Evolutionary conservation across 2,888 invertebrate genomes (phyloP).

Genomic region (Hermodice carunculata): DNA sequence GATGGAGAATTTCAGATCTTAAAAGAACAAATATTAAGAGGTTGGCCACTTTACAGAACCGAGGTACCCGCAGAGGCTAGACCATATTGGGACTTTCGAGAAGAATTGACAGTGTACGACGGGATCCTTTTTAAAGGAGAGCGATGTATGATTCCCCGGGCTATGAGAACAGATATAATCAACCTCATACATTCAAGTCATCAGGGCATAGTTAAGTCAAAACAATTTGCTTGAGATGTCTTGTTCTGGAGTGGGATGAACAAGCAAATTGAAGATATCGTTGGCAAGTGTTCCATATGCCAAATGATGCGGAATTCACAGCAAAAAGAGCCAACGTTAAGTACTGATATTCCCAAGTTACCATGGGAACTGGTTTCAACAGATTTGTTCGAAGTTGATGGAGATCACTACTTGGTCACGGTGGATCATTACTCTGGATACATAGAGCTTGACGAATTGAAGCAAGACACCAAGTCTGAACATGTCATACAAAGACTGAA

Average conservation of each 20-base stretch:
- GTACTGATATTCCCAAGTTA: neutral
- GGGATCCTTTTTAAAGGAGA: too few species aligned
- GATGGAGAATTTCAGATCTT: neutral
- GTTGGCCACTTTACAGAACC: neutral
- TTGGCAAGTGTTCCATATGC: neutral
- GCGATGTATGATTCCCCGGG: neutral
- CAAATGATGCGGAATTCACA: neutral
- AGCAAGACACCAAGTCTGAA: neutral
- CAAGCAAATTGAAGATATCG: constrained; percentile 12
- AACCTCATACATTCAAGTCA: neutral
- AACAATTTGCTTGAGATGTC: constrained; percentile 8
- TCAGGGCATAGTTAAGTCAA: neutral
- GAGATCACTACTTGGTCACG: neutral
- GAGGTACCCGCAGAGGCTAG: neutral
- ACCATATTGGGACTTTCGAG: neutral
- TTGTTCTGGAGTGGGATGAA: constrained; percentile 10
- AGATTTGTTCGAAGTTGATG: constrained; percentile 7
- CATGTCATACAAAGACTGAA: neutral
- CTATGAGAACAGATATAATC: neutral
- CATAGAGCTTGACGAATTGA: neutral
- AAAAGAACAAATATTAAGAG: neutral
- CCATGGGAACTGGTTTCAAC: constrained; percentile 6
- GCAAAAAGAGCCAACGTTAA: neutral
- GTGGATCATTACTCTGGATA: constrained; percentile 4
- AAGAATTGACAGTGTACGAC: too few species aligned